A percentile compares a stretch with the other conserved stretches of the same genome.
Evolutionary conservation across 2,113 vertebrate genomes (phyloP).

Genomic region (Corythornis cristatus): DNA sequence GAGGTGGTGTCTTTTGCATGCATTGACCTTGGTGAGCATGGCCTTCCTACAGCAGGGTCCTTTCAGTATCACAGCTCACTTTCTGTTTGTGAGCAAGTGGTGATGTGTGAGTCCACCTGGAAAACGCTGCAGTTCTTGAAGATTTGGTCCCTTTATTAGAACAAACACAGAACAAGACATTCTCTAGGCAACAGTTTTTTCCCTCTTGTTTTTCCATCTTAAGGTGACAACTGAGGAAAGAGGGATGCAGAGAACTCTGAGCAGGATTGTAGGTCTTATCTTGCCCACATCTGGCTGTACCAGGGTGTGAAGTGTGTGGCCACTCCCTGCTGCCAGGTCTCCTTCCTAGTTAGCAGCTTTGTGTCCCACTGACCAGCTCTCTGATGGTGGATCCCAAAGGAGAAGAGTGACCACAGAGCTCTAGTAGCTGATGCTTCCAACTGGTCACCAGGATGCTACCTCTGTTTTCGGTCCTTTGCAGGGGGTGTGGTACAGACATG

Average conservation of each 20-base stretch:
- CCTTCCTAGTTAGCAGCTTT: not conserved
- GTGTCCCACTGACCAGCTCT: not conserved
- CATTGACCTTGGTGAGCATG: not conserved
- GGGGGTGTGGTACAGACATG: fast-evolving
- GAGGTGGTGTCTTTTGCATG: not conserved
- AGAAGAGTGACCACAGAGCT: not conserved
- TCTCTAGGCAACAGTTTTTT: not conserved
- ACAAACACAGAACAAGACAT: not conserved
- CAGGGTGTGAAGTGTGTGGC: not conserved
- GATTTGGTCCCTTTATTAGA: not conserved
- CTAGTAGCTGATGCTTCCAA: not conserved
- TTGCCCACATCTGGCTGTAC: fast-evolving
- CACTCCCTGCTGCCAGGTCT: fast-evolving
- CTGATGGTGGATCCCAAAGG: not conserved
- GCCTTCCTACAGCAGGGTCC: not conserved
- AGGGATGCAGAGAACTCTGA: not conserved
- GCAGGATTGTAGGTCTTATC: not conserved
- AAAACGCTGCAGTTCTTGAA: not conserved
- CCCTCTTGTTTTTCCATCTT: not conserved
- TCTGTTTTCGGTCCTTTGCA: not conserved
- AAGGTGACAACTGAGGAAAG: not conserved
- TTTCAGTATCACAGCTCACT: not conserved
- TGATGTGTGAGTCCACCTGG: not conserved
- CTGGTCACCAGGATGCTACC: not conserved
- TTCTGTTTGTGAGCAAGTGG: not conserved